Evolutionary conservation across 1,140 invertebrate species (phyloP), one percentile per base, ranked within the genome.

Genomic region (Neelides sp.): DNA sequence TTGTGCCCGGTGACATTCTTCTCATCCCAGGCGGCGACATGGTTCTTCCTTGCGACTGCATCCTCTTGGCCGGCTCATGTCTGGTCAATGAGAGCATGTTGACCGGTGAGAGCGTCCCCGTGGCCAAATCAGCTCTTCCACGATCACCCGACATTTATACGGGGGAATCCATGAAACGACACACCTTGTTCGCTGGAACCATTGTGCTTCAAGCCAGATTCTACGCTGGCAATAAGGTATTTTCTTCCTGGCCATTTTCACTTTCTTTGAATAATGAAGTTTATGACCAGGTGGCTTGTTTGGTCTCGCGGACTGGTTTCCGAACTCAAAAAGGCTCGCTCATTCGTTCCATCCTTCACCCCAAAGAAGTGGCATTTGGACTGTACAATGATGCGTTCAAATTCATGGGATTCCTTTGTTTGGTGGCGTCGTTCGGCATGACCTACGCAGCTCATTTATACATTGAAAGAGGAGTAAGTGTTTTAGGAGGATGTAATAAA

Each of bases 21-120:
- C 74, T 85, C 48, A 80, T 98, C 54, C 90, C 94, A 10, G 70
- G 78, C 1, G 73, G 78, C 58, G 90, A 89, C 17, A 86, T 85
- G 64, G 75, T 78, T 3, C 80, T 95, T 75, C 78, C 83, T 55
- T 93, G 89, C 68, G 93, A 97, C 69, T 89, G 87, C 1, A 82
- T 90, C 2, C 66, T 98, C 20, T 71, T 95, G 2, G 77, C 78
- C 39, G 92, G 94, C 2, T 84, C 78, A 48, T 92, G 88, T 58
- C 88, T 96, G 58, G 78, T 97, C 12, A 94, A 97, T 66, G 93
- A 97, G 71, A 89, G 86, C 57, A 94, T 95, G 87, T 74, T 97
- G 10, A 97, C 92, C 44, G 88, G 77, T 52, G 77, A 80, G 62
- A 76, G 75, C 66, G 71, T 78, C 17, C 77, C 78, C 8, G 73